Conservation (phyloP, 2,888 invertebrate genomes). For the Idaea dimidiata region DNA sequence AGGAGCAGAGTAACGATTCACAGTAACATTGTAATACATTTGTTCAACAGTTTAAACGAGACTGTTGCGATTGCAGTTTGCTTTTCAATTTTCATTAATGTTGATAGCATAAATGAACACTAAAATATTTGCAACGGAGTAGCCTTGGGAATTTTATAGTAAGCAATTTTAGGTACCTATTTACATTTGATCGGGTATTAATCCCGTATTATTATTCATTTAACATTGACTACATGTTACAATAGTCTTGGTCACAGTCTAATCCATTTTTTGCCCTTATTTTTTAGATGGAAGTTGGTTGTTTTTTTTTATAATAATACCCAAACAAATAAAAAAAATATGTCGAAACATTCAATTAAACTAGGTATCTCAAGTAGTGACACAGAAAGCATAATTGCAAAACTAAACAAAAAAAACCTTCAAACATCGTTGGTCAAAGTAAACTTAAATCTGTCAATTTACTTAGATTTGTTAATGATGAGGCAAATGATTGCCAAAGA, state of each 20-base stretch:
- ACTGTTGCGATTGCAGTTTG: constrained; percentile 3
- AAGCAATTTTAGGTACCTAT: too few relatives aligned
- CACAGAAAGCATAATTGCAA: constrained; percentile 12
- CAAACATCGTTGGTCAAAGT: constrained; percentile 22
- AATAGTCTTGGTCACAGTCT: neutral
- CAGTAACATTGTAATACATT: constrained; percentile 18
- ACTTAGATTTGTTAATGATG: constrained; percentile 28
- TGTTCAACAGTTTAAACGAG: constrained; percentile 6
- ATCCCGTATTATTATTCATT: too few relatives aligned
- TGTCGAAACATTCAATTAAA: constrained; percentile 1
- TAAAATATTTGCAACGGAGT: neutral
- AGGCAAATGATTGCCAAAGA: constrained; percentile 21
- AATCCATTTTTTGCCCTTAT: neutral
- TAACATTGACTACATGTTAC: too few relatives aligned
- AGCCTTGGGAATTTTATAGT: neutral
- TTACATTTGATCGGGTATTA: too few relatives aligned
- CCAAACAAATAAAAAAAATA: neutral
- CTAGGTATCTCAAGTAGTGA: neutral
- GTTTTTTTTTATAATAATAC: neutral
- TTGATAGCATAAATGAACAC: constrained; percentile 13
- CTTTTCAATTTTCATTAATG: constrained; percentile 18
- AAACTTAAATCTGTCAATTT: constrained; percentile 26
- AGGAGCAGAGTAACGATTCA: constrained; percentile 15
- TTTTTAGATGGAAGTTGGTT: neutral
- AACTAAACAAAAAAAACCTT: constrained; percentile 22